Conservation (phyloP, 2,113 vertebrate species). For the Colistium nudipinnis region DNA sequence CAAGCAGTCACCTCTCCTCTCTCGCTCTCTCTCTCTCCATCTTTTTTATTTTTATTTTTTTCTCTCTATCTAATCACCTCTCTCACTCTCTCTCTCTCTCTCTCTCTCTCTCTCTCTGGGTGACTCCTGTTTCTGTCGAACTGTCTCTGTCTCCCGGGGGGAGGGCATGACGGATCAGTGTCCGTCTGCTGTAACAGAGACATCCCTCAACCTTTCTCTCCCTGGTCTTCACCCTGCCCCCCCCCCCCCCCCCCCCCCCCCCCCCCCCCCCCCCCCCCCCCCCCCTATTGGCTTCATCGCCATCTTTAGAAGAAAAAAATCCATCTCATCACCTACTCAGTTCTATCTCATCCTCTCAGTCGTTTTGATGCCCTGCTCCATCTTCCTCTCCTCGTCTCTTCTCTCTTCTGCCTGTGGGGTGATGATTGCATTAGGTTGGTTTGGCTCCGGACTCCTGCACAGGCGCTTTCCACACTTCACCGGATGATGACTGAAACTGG, state of each 20-base stretch:
- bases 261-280: conserved; percentile 56
- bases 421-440: conserved; percentile 71
- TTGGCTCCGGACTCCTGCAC: conserved; percentile 58
- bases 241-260: conserved; percentile 53
- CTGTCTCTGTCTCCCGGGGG: conserved; percentile 60
- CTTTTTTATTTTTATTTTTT: too few relatives aligned
- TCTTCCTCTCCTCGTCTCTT: conserved; percentile 52
- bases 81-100: conserved; percentile 47
- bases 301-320: too few relatives aligned
- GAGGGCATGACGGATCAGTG: conserved; percentile 79
- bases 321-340: conserved; percentile 19
- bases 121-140: conserved; percentile 54
- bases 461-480: conserved; percentile 67
- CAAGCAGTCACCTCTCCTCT: conserved; percentile 73
- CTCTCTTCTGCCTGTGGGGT: conserved; percentile 44
- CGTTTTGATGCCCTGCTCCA: conserved; percentile 38
- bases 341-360: conserved; percentile 15
- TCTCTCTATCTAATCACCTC: too few relatives aligned
- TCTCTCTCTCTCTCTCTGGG: conserved; percentile 51
- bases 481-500: conserved; percentile 73
- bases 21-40: conserved; percentile 52
- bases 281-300: conserved; percentile 35
- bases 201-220: conserved; percentile 59
- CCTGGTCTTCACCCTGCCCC: too few relatives aligned
- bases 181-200: conserved; percentile 73